These are phyloP conservation scores for Heliconius himera DNA, from an alignment of 1,140 invertebrate genomes.

Conservation along the genomic window DNA sequence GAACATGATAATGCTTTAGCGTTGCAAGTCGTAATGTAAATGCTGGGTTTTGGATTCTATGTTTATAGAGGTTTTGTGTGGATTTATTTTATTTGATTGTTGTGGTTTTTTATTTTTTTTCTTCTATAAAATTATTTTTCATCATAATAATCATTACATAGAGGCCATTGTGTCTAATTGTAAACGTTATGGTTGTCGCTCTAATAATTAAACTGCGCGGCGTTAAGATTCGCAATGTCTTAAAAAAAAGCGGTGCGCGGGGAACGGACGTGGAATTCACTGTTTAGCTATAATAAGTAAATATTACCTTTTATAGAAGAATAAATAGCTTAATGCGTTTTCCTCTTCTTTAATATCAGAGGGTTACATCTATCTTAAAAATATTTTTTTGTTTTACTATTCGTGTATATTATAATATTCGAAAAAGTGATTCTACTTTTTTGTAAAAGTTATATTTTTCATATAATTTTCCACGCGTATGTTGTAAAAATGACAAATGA, in stretches of 20 bases:
- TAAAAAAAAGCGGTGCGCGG: too few species aligned
- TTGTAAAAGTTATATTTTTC: not conserved
- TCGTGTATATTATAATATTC: too few species aligned
- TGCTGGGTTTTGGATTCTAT: not conserved
- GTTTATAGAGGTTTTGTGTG: not conserved
- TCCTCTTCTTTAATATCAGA: not conserved
- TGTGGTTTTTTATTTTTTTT: not conserved
- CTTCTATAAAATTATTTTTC: not conserved
- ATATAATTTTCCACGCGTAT: not conserved
- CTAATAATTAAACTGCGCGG: too few species aligned
- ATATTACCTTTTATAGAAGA: too few species aligned
- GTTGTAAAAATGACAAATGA: not conserved
- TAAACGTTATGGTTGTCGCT: too few species aligned
- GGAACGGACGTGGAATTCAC: too few species aligned
- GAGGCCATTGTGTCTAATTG: too few species aligned
- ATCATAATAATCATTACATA: too few species aligned
- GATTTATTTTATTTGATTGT: not conserved
- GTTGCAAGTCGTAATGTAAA: not conserved
- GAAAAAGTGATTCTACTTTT: not conserved
- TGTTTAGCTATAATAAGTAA: too few species aligned
- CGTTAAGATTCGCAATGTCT: too few species aligned
- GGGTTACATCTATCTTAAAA: not conserved
- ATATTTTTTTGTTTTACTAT: too few species aligned
- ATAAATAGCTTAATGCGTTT: not conserved
- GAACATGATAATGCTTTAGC: not conserved